These are phyloP conservation scores for Elaphurus davidianus DNA, from an alignment of 2,113 vertebrate species.

Conservation along the genomic window DNA sequence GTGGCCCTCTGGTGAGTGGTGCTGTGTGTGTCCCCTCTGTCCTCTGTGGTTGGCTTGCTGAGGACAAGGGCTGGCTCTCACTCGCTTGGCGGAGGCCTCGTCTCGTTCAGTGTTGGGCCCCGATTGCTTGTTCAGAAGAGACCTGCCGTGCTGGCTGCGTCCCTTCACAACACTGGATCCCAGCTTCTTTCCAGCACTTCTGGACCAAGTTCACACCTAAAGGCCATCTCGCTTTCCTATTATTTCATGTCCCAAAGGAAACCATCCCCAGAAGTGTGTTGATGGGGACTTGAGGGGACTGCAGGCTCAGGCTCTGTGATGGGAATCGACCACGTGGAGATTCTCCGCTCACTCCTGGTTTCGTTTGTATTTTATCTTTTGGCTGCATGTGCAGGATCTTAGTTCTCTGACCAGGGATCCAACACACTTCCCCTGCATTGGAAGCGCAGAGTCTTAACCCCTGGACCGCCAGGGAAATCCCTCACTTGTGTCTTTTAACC, in stretches of 20 bases:
- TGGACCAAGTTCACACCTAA: neutral
- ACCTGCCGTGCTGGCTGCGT: fast-evolving
- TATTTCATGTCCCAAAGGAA: neutral
- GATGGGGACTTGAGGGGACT: neutral
- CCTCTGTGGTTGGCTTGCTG: neutral
- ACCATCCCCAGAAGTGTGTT: neutral
- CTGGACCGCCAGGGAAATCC: neutral
- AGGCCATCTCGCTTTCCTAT: neutral
- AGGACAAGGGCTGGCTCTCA: neutral
- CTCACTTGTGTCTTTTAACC: neutral
- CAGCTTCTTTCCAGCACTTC: neutral
- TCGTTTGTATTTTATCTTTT: neutral
- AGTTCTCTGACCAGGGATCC: neutral
- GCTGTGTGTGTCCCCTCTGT: neutral
- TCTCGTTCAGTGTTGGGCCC: fast-evolving
- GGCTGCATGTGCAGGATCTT: neutral
- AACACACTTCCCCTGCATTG: fast-evolving
- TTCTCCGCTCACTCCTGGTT: neutral
- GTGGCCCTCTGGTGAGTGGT: neutral
- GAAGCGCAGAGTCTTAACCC: neutral
- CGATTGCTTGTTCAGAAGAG: neutral
- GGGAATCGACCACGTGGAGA: fast-evolving
- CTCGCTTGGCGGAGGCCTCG: neutral
- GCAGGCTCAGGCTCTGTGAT: fast-evolving
- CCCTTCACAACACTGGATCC: fast-evolving